Evolutionary conservation across 64 coral and sea anemone species (phyloP), one percentile per base, ranked within the genome.

Genomic region (Porites australiensis): DNA sequence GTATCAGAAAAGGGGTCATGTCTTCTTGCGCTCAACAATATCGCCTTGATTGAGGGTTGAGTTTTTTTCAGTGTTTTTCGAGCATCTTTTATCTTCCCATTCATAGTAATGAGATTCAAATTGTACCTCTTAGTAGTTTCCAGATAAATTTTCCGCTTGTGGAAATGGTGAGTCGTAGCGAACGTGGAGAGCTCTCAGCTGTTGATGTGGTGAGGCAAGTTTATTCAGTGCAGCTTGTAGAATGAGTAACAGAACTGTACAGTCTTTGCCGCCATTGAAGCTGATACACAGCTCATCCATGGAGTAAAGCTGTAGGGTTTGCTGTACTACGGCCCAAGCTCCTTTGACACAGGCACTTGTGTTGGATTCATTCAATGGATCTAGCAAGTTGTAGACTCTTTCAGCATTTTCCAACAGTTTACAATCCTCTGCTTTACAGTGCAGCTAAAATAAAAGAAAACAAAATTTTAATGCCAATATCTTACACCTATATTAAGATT

Each of bases 181-280:
- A 59, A 99, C 88, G 82, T 96, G 96, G 19, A 99, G 27, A 50
- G 98, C 94, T 85, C 93, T 96, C 27, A 94, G 82, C 27, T 96
- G 88, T 44, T 49, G 20, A 11, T 10, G 19, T 69, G 18, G 75
- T 37, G 21, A 3, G 23, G 74, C 83, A 3, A 62, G 55, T 71
- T 81, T 75, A 74, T 72, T 37, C 14, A 99, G 46, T 21, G 84
- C 88, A 70, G 94, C 94, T 82, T 89, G 86, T 3, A 96, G 74
- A 47, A 99, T 52, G 55, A 93, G 77, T 6, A 99, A 76, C 19
- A 99, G 60, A n/a, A 93, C 94, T 50, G 98, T 99, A 67, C 98
- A 99, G 65, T 99, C 94, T 77, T 99, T 99, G 13, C 98, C 98
- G 62, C 98, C 94, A 89, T 99, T 99, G 64, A 99, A 99, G 66